These are phyloP conservation scores for Neolamprologus multifasciatus DNA, from an alignment of 2,797 vertebrate species.

Conservation along the genomic window DNA sequence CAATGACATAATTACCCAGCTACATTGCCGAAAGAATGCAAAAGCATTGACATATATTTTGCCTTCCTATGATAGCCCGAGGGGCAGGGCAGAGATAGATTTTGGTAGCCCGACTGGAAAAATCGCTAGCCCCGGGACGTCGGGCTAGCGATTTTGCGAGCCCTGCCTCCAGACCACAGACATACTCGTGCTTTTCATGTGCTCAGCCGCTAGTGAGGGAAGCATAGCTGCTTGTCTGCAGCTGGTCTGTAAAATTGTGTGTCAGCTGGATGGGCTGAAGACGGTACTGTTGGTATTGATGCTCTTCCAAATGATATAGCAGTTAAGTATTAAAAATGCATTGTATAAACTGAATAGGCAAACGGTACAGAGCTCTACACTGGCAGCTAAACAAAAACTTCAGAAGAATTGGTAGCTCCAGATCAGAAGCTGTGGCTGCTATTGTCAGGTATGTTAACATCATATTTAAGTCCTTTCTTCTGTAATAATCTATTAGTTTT, in stretches of 20 bases:
- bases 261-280: neutral
- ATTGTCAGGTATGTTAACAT: neutral
- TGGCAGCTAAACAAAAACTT: neutral
- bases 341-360: neutral
- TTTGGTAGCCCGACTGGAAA: no score
- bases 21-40: no score
- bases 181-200: fast-evolving
- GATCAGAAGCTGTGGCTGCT: neutral
- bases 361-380: neutral
- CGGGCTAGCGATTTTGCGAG: no score
- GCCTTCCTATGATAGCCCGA: no score
- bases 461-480: neutral
- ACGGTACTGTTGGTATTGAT: neutral
- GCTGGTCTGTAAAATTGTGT: neutral
- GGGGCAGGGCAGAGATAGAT: no score
- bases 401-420: neutral
- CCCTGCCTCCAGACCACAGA: neutral
- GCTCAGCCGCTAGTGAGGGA: neutral
- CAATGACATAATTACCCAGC: no score
- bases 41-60: no score
- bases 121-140: no score
- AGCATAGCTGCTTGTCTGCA: neutral
- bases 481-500: neutral
- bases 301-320: neutral
- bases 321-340: neutral